phyloP scores from a whole-genome alignment of 2,113 vertebrate species.

The Choloepus hoffmanni region DNA sequence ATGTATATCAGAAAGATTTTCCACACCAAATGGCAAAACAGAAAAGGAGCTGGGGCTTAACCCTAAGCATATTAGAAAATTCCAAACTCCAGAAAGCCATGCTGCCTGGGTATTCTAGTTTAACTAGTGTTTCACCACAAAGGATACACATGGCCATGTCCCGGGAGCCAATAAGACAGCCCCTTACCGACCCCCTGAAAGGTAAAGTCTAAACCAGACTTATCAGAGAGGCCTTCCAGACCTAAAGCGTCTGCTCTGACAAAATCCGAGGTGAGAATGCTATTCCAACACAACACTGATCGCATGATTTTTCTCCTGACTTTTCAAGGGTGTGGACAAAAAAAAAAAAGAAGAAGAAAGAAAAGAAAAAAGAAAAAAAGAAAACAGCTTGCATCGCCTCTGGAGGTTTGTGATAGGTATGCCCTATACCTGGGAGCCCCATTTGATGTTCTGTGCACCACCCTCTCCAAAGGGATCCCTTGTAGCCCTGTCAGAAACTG shows the following conservation, averaged over 20 bases:
- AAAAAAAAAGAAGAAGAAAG: not conserved
- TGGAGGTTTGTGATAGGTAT: slow-evolving; percentile 29
- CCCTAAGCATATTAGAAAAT: slow-evolving; percentile 52
- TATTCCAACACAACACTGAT: slow-evolving; percentile 58
- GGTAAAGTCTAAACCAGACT: not conserved
- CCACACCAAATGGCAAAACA: slow-evolving; percentile 37
- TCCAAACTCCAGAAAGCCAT: slow-evolving; percentile 21
- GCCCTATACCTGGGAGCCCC: not conserved
- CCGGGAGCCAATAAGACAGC: not conserved
- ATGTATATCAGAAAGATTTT: slow-evolving; percentile 12
- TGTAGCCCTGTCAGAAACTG: not conserved
- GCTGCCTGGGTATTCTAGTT: not conserved
- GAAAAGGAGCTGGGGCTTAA: slow-evolving; percentile 21
- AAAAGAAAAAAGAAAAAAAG: not conserved
- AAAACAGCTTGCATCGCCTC: slow-evolving; percentile 41
- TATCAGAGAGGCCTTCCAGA: slow-evolving; percentile 36
- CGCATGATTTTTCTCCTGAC: slow-evolving; percentile 52
- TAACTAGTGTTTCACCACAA: slow-evolving; percentile 10
- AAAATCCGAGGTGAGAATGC: slow-evolving; percentile 58
- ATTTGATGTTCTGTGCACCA: slow-evolving; percentile 19
- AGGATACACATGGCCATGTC: not conserved
- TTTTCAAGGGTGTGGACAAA: slow-evolving; percentile 53
- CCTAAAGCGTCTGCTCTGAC: not conserved
- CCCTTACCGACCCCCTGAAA: not conserved
- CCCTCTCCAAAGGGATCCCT: not conserved